These are phyloP conservation scores for Takifugu ocellatus DNA, from an alignment of 2,797 vertebrate species.

Conservation along the genomic window DNA sequence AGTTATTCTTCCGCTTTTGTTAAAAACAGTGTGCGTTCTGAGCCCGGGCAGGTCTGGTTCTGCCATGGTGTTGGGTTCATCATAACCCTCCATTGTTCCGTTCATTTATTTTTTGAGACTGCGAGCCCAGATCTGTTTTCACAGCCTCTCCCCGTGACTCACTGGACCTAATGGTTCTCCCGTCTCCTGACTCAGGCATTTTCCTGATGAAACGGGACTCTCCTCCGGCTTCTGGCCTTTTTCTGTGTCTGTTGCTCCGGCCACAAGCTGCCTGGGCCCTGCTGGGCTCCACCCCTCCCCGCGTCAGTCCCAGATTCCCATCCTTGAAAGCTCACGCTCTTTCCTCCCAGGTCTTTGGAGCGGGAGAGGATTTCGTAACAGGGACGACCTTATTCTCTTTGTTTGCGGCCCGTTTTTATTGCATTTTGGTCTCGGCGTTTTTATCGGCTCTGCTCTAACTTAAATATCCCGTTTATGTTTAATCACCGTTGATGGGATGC, in stretches of 20 bases:
- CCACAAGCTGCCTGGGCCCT: slow-evolving; percentile 17
- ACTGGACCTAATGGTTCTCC: slow-evolving; percentile 59
- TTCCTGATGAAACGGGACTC: slow-evolving; percentile 68
- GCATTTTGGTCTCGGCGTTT: slow-evolving; percentile 23
- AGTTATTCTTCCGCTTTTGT: no score
- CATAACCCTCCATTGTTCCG: no score
- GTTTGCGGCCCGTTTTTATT: slow-evolving; percentile 34
- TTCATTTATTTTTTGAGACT: slow-evolving; percentile 22
- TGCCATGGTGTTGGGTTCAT: no score
- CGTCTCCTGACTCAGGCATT: slow-evolving; percentile 71
- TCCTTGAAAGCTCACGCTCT: slow-evolving; percentile 20
- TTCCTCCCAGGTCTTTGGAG: slow-evolving; percentile 34
- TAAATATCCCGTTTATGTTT: slow-evolving; percentile 58
- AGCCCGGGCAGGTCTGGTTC: no score
- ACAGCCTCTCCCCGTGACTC: slow-evolving; percentile 67
- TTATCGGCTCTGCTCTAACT: slow-evolving; percentile 24
- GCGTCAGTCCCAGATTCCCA: slow-evolving; percentile 13
- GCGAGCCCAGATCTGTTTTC: slow-evolving; percentile 51
- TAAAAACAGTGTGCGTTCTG: no score
- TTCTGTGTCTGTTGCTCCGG: slow-evolving; percentile 49
- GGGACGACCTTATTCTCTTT: slow-evolving; percentile 35
- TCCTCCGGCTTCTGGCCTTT: slow-evolving; percentile 68
- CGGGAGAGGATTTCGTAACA: slow-evolving; percentile 29
- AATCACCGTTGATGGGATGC: slow-evolving; percentile 26
- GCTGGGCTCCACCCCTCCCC: slow-evolving; percentile 32